Percentiles rank a stretch among this genome's conserved stretches.
These are phyloP conservation scores for Leptodirus hochenwartii DNA, from an alignment of 2,888 invertebrate species.

Conservation along the genomic window DNA sequence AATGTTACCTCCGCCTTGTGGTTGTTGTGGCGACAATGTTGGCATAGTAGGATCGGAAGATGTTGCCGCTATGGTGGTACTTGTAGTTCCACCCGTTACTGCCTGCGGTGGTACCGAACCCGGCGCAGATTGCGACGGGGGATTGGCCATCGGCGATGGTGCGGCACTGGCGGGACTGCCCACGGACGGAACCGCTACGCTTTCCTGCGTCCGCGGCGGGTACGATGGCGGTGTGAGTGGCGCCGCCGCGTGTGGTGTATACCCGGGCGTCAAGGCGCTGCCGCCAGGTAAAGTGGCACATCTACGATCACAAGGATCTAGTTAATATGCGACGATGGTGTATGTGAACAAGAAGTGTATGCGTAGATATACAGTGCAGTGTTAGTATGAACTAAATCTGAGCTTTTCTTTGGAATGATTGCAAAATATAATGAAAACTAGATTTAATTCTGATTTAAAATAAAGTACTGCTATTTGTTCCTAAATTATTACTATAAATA, in stretches of 20 bases:
- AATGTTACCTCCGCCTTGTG: slow-evolving; percentile 27
- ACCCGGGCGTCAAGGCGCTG: slow-evolving; percentile 22
- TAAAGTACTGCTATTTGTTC: too few species aligned
- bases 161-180: slow-evolving; percentile 26
- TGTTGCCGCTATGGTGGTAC: too few species aligned
- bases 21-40: slow-evolving; percentile 50
- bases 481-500: too few species aligned
- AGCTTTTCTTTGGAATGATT: too few species aligned
- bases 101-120: slow-evolving; percentile 45
- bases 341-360: too few species aligned
- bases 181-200: slow-evolving; percentile 36
- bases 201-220: slow-evolving; percentile 35
- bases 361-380: too few species aligned
- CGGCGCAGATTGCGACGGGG: slow-evolving; percentile 53
- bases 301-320: too few species aligned
- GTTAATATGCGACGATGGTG: too few species aligned
- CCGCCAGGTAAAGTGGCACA: slow-evolving; percentile 5
- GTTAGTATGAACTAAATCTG: too few species aligned
- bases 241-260: slow-evolving; percentile 42
- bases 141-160: slow-evolving; percentile 53
- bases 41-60: slow-evolving; percentile 53
- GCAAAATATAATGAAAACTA: too few species aligned
- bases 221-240: slow-evolving; percentile 49
- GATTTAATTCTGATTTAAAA: too few species aligned
- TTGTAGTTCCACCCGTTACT: too few species aligned